These are phyloP conservation scores for Trichomycterus rosablanca DNA, from an alignment of 2,113 vertebrate species.

Conservation along the genomic window DNA sequence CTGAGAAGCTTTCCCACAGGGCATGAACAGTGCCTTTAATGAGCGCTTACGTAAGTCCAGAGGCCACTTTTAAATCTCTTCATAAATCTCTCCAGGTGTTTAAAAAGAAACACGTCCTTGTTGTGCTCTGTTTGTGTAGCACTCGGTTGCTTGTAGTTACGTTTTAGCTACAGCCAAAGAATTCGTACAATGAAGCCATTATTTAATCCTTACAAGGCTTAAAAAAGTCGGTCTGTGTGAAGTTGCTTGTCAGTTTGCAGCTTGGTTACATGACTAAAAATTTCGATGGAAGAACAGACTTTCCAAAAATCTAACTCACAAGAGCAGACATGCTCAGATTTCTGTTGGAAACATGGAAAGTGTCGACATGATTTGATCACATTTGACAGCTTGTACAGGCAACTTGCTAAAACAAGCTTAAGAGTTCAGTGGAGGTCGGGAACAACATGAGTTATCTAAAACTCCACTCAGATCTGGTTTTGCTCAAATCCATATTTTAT, in stretches of 20 bases:
- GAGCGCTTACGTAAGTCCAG: constrained; percentile 22
- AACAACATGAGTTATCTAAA: no score
- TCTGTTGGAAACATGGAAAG: neutral
- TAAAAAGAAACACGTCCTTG: constrained; percentile 28
- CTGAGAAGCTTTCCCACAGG: neutral
- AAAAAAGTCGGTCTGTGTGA: no score
- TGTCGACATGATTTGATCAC: no score
- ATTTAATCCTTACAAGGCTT: no score
- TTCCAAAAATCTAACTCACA: neutral
- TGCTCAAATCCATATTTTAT: no score
- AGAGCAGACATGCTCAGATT: neutral
- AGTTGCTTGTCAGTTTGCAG: neutral
- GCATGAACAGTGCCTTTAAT: constrained; percentile 32
- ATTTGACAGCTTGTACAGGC: constrained; percentile 6
- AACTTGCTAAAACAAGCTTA: constrained; percentile 18
- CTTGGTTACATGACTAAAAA: neutral
- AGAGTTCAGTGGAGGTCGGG: no score
- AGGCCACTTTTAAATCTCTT: neutral
- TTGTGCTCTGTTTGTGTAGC: constrained; percentile 38
- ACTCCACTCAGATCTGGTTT: no score
- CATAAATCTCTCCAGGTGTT: constrained; percentile 2
- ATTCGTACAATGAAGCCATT: no score
- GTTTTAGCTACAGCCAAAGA: constrained; percentile 9
- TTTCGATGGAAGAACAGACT: neutral
- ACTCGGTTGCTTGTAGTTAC: constrained; percentile 6